Conservation (phyloP, 2,797 vertebrate species). For the Rallus crepitans region DNA sequence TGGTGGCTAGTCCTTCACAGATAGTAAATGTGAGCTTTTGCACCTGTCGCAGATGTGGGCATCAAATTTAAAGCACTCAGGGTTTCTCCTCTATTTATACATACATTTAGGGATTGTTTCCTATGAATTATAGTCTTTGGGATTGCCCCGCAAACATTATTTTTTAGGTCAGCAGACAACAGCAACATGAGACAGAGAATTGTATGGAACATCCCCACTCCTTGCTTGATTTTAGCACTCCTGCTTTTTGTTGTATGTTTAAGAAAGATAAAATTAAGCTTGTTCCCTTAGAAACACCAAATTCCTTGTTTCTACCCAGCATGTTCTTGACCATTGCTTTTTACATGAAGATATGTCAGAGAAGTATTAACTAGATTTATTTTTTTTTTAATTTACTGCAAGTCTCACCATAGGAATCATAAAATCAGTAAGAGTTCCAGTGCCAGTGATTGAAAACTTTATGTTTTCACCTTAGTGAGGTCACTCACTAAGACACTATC, state of each 20-base stretch:
- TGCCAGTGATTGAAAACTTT: background rate
- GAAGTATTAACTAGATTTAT: background rate
- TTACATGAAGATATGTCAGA: background rate
- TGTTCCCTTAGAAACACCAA: background rate
- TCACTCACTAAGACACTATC: background rate
- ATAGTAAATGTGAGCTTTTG: background rate
- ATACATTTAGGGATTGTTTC: background rate
- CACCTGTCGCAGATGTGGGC: background rate
- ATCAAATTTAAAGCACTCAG: background rate
- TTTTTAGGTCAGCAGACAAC: background rate
- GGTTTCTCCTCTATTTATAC: background rate
- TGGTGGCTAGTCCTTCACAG: background rate
- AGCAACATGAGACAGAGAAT: background rate
- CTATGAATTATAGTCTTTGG: background rate
- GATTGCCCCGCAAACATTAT: background rate
- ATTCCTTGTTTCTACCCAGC: background rate
- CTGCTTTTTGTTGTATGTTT: background rate
- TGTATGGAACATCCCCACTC: background rate
- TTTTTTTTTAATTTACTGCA: background rate
- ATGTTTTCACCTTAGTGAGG: background rate
- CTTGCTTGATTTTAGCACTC: background rate
- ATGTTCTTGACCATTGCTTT: background rate
- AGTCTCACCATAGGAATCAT: background rate
- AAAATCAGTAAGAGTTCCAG: background rate
- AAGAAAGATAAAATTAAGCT: background rate